phyloP scores from a whole-genome alignment of 2,888 invertebrate species.

The Perizoma flavofasciatum region DNA sequence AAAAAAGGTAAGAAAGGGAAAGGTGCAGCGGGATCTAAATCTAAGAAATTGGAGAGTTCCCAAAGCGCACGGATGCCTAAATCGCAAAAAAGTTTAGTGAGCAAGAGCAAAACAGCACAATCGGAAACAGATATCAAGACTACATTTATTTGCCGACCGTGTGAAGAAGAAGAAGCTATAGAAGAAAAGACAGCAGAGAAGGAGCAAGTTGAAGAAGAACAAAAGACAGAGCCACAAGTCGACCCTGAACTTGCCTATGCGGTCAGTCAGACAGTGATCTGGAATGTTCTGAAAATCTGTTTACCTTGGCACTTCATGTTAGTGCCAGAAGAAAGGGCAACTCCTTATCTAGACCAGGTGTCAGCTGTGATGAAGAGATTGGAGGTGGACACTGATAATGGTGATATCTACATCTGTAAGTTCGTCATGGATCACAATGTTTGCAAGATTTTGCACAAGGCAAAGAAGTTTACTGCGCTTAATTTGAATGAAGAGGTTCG shows the following conservation, averaged over 20 bases:
- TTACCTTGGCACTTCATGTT: conserved; percentile 72
- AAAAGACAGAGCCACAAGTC: conserved; percentile 49
- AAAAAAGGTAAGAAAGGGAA: conserved; percentile 63
- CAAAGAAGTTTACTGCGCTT: conserved; percentile 68
- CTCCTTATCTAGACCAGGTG: conserved; percentile 59
- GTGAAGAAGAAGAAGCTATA: conserved; percentile 52
- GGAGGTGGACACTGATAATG: conserved; percentile 65
- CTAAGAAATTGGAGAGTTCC: conserved; percentile 52
- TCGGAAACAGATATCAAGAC: conserved; percentile 60
- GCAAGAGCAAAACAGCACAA: conserved; percentile 49
- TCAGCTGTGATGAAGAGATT: conserved; percentile 54
- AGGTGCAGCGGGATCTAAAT: conserved; percentile 36
- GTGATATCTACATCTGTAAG: conserved; percentile 68
- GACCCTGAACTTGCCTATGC: conserved; percentile 63
- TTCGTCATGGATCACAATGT: conserved; percentile 62
- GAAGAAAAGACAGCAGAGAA: conserved; percentile 55
- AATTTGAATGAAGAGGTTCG: conserved; percentile 58
- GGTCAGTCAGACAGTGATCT: conserved; percentile 66
- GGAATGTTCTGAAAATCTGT: conserved; percentile 69
- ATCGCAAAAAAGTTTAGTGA: conserved; percentile 44
- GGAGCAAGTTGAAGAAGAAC: conserved; percentile 57
- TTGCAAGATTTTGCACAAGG: conserved; percentile 65
- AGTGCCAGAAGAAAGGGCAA: conserved; percentile 57
- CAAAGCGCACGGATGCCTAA: conserved; percentile 62
- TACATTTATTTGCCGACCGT: conserved; percentile 68